Percentiles rank a stretch among this genome's conserved stretches.
Conservation (phyloP, 2,113 vertebrate genomes). For the Caloenas nicobarica region DNA sequence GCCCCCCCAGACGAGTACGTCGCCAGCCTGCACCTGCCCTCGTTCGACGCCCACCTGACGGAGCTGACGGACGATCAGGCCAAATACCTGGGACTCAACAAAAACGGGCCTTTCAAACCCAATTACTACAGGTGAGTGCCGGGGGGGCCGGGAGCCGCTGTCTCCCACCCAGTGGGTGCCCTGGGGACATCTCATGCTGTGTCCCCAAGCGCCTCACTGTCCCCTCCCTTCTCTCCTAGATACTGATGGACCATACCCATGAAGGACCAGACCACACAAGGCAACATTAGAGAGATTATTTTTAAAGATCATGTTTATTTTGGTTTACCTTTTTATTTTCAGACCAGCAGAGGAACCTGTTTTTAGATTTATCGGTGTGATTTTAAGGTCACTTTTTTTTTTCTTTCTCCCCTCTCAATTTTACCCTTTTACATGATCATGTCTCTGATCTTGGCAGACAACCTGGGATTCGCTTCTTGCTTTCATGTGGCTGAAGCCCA, state of each 20-base stretch:
- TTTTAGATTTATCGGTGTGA: slow-evolving; percentile 46
- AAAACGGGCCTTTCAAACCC: slow-evolving; percentile 87
- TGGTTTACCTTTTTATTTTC: slow-evolving; percentile 50
- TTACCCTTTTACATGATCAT: background rate
- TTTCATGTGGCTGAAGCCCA: slow-evolving; percentile 66
- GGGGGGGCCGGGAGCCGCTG: rapidly evolving
- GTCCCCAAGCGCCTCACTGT: background rate
- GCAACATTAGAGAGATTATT: slow-evolving; percentile 76
- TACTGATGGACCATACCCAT: slow-evolving; percentile 75
- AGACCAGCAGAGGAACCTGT: background rate
- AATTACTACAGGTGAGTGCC: slow-evolving; percentile 82
- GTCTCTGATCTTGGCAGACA: slow-evolving; percentile 65
- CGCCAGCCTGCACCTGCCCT: slow-evolving; percentile 85
- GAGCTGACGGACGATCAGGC: slow-evolving; percentile 86
- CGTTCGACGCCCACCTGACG: slow-evolving; percentile 85
- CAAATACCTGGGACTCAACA: slow-evolving; percentile 87
- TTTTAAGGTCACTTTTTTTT: slow-evolving; percentile 51
- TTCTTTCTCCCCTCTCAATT: background rate
- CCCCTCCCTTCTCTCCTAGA: slow-evolving; percentile 62
- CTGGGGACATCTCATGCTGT: background rate
- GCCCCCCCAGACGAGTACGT: slow-evolving; percentile 81
- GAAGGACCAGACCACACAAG: slow-evolving; percentile 78
- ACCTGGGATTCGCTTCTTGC: slow-evolving; percentile 65
- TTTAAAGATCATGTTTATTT: slow-evolving; percentile 74
- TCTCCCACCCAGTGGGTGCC: background rate